Base-by-base conservation (phyloP, 2,113 vertebrate genomes). In the Hippocampus comes region DNA sequence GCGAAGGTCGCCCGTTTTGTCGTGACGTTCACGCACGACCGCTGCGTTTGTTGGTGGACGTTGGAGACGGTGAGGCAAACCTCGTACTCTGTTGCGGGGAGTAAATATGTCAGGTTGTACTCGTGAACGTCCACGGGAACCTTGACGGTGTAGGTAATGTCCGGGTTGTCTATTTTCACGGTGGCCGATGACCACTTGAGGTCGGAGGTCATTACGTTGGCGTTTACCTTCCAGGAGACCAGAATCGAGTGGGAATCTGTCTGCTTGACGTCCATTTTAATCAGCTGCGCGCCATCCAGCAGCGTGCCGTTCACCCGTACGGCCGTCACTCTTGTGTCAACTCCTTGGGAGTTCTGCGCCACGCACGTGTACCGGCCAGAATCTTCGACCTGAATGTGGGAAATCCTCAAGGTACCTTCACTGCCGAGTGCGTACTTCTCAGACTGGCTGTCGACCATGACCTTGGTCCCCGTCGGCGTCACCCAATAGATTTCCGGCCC, bases 401-500 rank as follows among this genome's bases (percentile, higher is more conserved):
- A 90, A 84, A 99, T 95, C 66, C 94, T 94, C 77, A 99, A 75
- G 4, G 96, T 98, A 0, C 97, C 97, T 78, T 98, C 95, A 0
- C 69, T 92, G 56, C 89, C 96, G 68, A 99, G 93, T 78, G 84
- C 94, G 87, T 96, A 98, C 72, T 96, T 97, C 55, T 95, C 95
- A 25, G 95, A 96, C 9, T 92, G 78, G 0, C 93, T 94, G 76
- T 96, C 95, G 0, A 88, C 91, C 1, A 94, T 96, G 18, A 99
- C 89, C 83, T 97, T 97, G 87, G 93, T 95, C 53, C 97, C 97
- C 17, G 95, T 92, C 0, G 97, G 97, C 6, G 96, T 97, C 67
- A 99, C 97, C 97, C 97, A 99, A 79, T 99, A 99, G 75, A 99
- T 97, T 71, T 98, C 96, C 2, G 97, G 96, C 82, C 97, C 96